A percentile compares a stretch with the other conserved stretches of the same genome.
Evolutionary conservation across 2,797 vertebrate genomes (phyloP).

Genomic region (Chrosomus eos): DNA sequence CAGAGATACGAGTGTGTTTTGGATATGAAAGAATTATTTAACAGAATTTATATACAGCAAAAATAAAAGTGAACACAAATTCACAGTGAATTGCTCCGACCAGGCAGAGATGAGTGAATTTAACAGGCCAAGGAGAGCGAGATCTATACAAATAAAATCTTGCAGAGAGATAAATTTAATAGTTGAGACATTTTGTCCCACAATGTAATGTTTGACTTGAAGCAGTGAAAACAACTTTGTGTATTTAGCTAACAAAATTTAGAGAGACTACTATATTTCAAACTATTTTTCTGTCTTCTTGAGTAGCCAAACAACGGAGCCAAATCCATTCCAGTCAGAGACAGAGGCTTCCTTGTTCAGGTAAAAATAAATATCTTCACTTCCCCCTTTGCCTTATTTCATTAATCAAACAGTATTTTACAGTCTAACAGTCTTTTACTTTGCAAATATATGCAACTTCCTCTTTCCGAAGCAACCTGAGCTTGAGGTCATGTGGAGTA

Average conservation of each 20-base stretch:
- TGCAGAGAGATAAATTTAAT: neutral
- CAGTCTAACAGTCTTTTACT: neutral
- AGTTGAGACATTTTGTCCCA: neutral
- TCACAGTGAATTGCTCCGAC: neutral
- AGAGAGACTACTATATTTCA: neutral
- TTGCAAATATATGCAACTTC: neutral
- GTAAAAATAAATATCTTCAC: constrained; percentile 68
- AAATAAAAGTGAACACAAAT: neutral
- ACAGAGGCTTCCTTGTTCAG: constrained; percentile 89
- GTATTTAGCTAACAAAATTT: neutral
- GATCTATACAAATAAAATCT: neutral
- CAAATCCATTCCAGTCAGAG: constrained; percentile 83
- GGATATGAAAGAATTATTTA: neutral
- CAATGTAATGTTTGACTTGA: neutral
- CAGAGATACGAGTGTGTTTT: neutral
- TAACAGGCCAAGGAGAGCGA: neutral
- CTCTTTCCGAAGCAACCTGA: neutral
- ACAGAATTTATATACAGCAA: neutral
- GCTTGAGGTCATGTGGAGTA: neutral
- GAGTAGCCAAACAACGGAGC: constrained; percentile 84
- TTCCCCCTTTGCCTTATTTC: neutral
- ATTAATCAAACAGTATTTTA: constrained; percentile 14
- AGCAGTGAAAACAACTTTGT: neutral
- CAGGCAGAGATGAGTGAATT: neutral
- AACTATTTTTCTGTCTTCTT: constrained; percentile 54